Evolutionary conservation across 2,888 invertebrate genomes (phyloP).

Genomic region (Cyclophora albipunctata): DNA sequence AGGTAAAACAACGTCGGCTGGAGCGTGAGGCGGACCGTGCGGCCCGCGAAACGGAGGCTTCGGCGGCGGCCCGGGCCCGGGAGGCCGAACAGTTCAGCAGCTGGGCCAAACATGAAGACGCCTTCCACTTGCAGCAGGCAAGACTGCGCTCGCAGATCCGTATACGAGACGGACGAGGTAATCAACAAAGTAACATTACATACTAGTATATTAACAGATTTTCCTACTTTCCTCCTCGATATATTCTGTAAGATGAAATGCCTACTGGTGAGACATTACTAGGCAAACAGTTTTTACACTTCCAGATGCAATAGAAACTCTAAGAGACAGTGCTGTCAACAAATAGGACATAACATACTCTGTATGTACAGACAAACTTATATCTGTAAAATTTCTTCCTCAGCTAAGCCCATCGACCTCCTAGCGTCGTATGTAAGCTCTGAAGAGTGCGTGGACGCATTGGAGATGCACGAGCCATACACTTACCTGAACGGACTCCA

Average conservation of each 20-base stretch:
- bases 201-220: no score
- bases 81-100: conserved; percentile 93
- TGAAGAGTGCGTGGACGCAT: conserved; percentile 89
- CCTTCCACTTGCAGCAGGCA: conserved; percentile 98
- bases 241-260: no score
- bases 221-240: no score
- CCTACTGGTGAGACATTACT: no score
- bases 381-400: no score
- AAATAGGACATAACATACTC: no score
- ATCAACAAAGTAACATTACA: no score
- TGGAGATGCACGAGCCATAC: conserved; percentile 99
- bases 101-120: conserved; percentile 97
- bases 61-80: conserved; percentile 87
- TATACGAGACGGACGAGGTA: conserved; percentile 92
- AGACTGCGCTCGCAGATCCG: conserved; percentile 93
- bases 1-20: conserved; percentile 90
- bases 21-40: conserved; percentile 92
- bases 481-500: conserved; percentile 94
- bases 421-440: conserved; percentile 96
- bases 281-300: no score
- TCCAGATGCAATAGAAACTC: no score
- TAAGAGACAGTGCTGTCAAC: no score
- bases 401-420: conserved; percentile 98
- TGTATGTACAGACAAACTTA: no score
- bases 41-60: conserved; percentile 83